Conservation (phyloP, 1,140 invertebrate genomes). For the Drosophila obscura region DNA sequence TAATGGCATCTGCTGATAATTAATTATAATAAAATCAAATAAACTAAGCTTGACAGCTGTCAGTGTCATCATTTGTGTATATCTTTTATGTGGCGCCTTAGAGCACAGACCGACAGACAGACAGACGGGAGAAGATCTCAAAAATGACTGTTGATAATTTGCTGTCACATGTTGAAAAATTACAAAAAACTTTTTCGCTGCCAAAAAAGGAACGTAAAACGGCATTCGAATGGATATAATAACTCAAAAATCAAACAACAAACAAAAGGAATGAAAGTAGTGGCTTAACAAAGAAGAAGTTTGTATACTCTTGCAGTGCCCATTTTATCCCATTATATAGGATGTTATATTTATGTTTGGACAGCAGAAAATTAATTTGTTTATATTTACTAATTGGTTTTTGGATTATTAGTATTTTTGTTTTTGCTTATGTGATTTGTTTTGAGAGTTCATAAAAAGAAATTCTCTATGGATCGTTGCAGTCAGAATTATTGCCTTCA, state of each 20-base stretch:
- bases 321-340: too few relatives aligned
- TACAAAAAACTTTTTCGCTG: slow-evolving; percentile 40
- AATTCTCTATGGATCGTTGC: too few relatives aligned
- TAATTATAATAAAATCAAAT: slow-evolving; percentile 83
- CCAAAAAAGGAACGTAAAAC: slow-evolving; percentile 24
- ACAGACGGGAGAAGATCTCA: slow-evolving; percentile 30
- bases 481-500: too few relatives aligned
- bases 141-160: slow-evolving; percentile 77
- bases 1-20: slow-evolving; percentile 76
- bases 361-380: too few relatives aligned
- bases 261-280: background rate
- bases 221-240: slow-evolving; percentile 56
- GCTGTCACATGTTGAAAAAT: slow-evolving; percentile 78
- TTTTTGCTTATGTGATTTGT: too few relatives aligned
- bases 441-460: too few relatives aligned
- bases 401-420: too few relatives aligned
- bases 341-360: too few relatives aligned
- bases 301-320: slow-evolving; percentile 12
- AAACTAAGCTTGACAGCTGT: slow-evolving; percentile 82
- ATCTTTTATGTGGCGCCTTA: slow-evolving; percentile 60
- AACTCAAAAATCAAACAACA: slow-evolving; percentile 48
- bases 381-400: too few relatives aligned
- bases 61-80: slow-evolving; percentile 81
- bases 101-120: slow-evolving; percentile 28
- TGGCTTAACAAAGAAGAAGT: slow-evolving; percentile 10